Percentiles rank a stretch among this genome's conserved stretches.
Conservation (phyloP, 1,140 invertebrate genomes). For the Drosophila malerkotliana region DNA sequence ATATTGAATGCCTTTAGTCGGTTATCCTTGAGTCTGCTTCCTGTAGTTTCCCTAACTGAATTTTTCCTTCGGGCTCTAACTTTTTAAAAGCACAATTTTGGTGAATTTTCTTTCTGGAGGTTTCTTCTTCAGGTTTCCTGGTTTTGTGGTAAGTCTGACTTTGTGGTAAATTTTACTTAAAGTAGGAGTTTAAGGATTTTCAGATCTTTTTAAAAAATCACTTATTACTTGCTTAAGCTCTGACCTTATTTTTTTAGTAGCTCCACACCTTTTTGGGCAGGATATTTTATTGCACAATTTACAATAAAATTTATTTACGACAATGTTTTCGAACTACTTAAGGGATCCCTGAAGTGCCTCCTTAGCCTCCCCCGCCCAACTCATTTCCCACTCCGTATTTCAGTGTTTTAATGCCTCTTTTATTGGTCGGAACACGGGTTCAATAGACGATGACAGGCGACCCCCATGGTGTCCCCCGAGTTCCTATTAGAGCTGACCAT, state of each 20-base stretch:
- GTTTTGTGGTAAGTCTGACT: constrained; percentile 49
- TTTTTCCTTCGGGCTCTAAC: constrained; percentile 31
- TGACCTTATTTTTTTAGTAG: constrained; percentile 36
- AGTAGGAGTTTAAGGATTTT: neutral
- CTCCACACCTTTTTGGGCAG: constrained; percentile 50
- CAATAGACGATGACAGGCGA: constrained; percentile 63
- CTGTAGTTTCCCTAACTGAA: constrained; percentile 5
- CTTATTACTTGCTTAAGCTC: constrained; percentile 22
- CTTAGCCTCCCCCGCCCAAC: constrained; percentile 12
- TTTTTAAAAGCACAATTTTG: constrained; percentile 63
- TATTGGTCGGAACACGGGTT: constrained; percentile 76
- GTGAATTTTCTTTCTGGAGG: constrained; percentile 21
- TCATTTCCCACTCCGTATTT: constrained; percentile 26
- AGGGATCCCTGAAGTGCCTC: constrained; percentile 48
- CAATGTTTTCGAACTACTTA: constrained; percentile 73
- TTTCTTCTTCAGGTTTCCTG: neutral
- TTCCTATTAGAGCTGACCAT: constrained; percentile 8
- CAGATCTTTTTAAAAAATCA: neutral
- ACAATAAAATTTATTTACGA: constrained; percentile 80
- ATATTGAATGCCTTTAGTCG: constrained; percentile 65
- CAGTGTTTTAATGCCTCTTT: constrained; percentile 75
- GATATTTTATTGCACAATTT: constrained; percentile 64
- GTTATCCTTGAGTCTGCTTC: constrained; percentile 31
- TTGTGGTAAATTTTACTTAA: constrained; percentile 34
- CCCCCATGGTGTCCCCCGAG: constrained; percentile 27